Evolutionary conservation across 2,797 vertebrate species (phyloP), one percentile per base, ranked within the genome.

Genomic region (Pempheris klunzingeri): DNA sequence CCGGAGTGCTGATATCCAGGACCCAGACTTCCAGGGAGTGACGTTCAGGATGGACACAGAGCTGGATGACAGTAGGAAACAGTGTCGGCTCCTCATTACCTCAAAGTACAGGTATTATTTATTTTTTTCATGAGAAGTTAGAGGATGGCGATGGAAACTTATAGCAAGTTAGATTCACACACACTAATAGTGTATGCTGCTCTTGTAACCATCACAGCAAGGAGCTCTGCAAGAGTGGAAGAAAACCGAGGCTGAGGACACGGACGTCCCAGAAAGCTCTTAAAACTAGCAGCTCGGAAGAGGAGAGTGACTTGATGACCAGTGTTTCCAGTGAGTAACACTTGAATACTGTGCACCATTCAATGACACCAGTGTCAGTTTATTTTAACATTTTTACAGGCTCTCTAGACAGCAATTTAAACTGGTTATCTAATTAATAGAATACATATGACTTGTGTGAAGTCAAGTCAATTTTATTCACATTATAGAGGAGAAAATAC

Each of bases 11-110:
- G 93, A 96, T 58, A 82, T 92, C 47, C 54, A 80, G 28, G 96
- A 98, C 83, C 95, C 96, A 0, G 44, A 78, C 8, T 96, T 98
- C 70, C 91, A 93, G 69, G 97, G 97, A 3, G 96, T 98, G 74
- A 93, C 90, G 0, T 95, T 99, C 83, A 92, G 92, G 77, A 96
- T 99, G 91, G 89, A 93, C 60, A 87, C 96, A 0, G 75, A 89
- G 63, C 75, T 94, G 39, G 91, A 93, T 0, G 59, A 88, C 72
- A 80, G 87, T 34, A 79, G 81, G 71, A 90, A 92, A 4, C 89
- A 92, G 58, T 94, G 89, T 80, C 92, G 87, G 20, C 96, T 98
- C 17, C 90, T 94, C 74, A 95, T 97, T 70, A 93, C 93, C 2
- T 92, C 96, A 52, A 93, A 92, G 20, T 95, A 95, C 93, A 94